phyloP scores from a whole-genome alignment of 1,140 invertebrate species.

The Pygmarrhopalites habei region DNA sequence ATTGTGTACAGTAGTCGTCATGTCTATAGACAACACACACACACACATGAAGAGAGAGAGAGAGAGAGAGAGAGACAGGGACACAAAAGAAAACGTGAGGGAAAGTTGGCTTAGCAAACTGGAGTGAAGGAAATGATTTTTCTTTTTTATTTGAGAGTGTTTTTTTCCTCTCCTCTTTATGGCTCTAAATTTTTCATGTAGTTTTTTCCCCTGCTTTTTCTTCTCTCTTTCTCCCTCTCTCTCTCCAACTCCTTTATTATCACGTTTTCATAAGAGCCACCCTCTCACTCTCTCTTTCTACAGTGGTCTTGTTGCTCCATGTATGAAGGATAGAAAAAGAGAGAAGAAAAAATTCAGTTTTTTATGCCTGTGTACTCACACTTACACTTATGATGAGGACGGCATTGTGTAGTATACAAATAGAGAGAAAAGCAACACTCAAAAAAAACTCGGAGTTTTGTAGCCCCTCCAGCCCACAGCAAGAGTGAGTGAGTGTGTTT shows the following conservation, averaged over 20 bases:
- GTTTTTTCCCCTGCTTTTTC: neutral
- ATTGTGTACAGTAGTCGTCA: neutral
- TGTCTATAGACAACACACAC: neutral
- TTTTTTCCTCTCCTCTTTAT: constrained; percentile 2
- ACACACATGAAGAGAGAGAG: neutral
- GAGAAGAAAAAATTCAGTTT: too few species aligned
- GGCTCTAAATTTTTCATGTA: constrained; percentile 5
- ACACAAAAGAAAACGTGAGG: neutral
- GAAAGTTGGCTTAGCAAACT: constrained; percentile 1
- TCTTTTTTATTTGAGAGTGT: constrained; percentile 5
- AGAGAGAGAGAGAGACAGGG: neutral
- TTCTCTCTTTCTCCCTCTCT: neutral
- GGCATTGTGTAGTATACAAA: too few species aligned
- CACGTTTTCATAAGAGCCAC: too few species aligned
- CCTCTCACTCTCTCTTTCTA: too few species aligned
- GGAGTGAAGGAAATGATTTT: constrained; percentile 6
- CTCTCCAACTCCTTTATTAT: neutral
- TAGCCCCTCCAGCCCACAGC: too few species aligned
- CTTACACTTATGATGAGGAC: too few species aligned
- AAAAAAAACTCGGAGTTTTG: too few species aligned
- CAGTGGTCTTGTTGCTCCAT: too few species aligned
- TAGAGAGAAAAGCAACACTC: too few species aligned
- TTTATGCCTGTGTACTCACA: too few species aligned
- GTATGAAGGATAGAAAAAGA: too few species aligned
- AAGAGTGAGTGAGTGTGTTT: too few species aligned